Conservation (phyloP, 2,888 invertebrate genomes). For the Gnatocerus cornutus region DNA sequence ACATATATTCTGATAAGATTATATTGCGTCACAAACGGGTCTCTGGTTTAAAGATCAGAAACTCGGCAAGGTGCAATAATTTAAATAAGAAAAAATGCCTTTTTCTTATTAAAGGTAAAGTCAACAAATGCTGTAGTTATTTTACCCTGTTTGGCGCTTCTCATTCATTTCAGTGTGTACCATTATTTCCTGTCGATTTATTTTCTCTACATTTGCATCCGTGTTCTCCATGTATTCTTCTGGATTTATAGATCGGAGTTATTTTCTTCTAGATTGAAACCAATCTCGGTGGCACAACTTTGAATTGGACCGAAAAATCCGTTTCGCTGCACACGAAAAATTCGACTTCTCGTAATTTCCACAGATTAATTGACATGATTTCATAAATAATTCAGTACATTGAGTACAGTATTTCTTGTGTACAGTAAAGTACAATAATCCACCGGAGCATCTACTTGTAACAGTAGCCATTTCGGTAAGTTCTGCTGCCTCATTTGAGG, state of each 20-base stretch:
- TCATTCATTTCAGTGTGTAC: background rate
- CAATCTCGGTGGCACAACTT: too few relatives aligned
- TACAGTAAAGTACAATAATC: too few relatives aligned
- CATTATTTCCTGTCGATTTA: slow-evolving; percentile 4
- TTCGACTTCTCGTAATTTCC: background rate
- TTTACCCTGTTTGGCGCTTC: background rate
- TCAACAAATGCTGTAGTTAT: background rate
- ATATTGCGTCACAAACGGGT: background rate
- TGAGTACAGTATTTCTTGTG: too few relatives aligned
- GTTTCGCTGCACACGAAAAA: too few relatives aligned
- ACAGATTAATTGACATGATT: too few relatives aligned
- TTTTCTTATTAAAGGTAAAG: background rate
- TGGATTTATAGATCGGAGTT: slow-evolving; percentile 5
- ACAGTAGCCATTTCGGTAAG: slow-evolving; percentile 9
- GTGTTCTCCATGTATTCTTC: background rate
- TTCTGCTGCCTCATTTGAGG: slow-evolving; percentile 5
- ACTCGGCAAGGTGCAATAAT: background rate
- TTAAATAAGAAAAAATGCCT: background rate
- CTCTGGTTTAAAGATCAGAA: background rate
- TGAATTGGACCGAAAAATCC: too few relatives aligned
- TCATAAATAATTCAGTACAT: too few relatives aligned
- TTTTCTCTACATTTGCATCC: background rate
- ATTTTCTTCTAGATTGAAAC: background rate
- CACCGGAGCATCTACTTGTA: slow-evolving; percentile 1
- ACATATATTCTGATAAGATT: background rate